Conservation (phyloP, 1,140 invertebrate species). For the Cylas formicarius region DNA sequence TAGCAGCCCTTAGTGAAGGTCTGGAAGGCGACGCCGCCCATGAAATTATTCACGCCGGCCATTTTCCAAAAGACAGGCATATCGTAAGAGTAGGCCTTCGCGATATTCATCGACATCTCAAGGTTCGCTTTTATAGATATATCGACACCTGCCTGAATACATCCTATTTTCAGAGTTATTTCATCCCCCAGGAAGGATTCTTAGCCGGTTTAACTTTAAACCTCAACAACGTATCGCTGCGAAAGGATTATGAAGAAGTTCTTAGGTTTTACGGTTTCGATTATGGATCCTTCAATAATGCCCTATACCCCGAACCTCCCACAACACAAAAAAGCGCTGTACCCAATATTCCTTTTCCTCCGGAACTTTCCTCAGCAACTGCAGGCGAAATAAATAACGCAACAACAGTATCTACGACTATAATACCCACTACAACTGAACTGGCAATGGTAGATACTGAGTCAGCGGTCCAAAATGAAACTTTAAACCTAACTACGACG, state of each 20-base stretch:
- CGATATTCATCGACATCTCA: constrained; percentile 60
- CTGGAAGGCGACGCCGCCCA: constrained; percentile 57
- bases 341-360: neutral
- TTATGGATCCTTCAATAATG: constrained; percentile 43
- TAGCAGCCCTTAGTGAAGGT: constrained; percentile 70
- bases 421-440: constrained; percentile 11
- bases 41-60: constrained; percentile 59
- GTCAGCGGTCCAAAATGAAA: too few relatives aligned
- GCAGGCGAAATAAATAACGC: neutral
- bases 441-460: too few relatives aligned
- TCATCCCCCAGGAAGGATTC: constrained; percentile 70
- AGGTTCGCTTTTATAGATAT: too few relatives aligned
- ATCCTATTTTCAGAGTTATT: constrained; percentile 61
- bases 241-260: constrained; percentile 59
- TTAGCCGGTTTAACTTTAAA: constrained; percentile 69
- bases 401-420: neutral
- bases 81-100: constrained; percentile 66
- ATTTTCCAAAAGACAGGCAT: constrained; percentile 60
- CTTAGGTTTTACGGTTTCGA: constrained; percentile 73
- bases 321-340: constrained; percentile 22
- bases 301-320: constrained; percentile 31
- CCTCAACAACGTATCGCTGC: constrained; percentile 64
- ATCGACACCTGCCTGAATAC: neutral
- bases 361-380: neutral
- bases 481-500: constrained; percentile 28